Percentiles rank a stretch among this genome's conserved stretches.
These are phyloP conservation scores for Corythaeola cristata DNA, from an alignment of 2,113 vertebrate genomes.

Conservation along the genomic window DNA sequence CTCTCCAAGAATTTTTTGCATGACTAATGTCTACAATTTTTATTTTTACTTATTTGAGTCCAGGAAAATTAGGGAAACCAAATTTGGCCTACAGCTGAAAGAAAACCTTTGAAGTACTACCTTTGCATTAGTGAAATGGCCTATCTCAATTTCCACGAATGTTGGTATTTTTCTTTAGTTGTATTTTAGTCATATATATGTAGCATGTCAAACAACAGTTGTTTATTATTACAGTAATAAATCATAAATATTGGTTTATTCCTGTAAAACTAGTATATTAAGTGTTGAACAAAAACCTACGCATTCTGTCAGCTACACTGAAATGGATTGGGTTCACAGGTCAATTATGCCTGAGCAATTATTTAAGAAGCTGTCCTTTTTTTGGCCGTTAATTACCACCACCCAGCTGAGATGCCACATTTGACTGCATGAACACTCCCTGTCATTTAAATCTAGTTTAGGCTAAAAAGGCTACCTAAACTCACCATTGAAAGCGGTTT, in stretches of 20 bases:
- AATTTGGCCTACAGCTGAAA: not conserved
- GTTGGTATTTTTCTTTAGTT: not conserved
- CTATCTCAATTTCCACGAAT: not conserved
- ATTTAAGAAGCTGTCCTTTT: not conserved
- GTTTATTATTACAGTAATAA: not conserved
- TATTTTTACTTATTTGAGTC: not conserved
- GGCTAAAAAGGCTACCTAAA: not conserved
- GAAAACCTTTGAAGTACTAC: not conserved
- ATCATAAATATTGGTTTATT: not conserved
- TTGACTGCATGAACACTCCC: not conserved
- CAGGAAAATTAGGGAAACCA: not conserved
- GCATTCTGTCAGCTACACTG: not conserved
- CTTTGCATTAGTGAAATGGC: not conserved
- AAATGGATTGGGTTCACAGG: not conserved
- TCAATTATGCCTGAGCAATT: not conserved
- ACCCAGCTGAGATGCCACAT: not conserved
- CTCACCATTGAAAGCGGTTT: not conserved
- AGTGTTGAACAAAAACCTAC: not conserved
- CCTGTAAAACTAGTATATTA: not conserved
- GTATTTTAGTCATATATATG: not conserved
- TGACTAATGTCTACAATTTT: not conserved
- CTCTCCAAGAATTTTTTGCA: not conserved
- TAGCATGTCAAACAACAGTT: not conserved
- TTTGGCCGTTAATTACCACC: not conserved
- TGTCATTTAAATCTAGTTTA: not conserved